A percentile compares a stretch with the other conserved stretches of the same genome.
Conservation (phyloP, 2,113 vertebrate species). For the Blennius ocellaris region DNA sequence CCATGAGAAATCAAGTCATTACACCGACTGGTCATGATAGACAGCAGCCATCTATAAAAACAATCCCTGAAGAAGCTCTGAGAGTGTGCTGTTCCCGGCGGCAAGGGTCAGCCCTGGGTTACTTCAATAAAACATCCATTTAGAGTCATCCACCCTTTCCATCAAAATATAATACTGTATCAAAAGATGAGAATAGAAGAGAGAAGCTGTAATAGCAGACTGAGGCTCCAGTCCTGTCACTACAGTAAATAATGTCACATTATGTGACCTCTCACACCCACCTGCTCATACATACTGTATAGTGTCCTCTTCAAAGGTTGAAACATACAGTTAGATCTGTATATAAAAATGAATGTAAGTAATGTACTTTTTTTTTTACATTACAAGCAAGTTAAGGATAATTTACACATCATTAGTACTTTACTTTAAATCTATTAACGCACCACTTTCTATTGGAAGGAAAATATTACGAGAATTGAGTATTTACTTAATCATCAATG, state of each 20-base stretch:
- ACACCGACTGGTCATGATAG: neutral
- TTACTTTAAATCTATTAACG: too few relatives aligned
- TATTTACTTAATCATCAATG: too few relatives aligned
- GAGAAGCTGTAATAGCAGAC: constrained; percentile 11
- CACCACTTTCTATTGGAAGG: too few relatives aligned
- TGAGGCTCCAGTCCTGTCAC: neutral
- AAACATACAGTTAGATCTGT: neutral
- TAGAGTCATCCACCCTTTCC: constrained; percentile 23
- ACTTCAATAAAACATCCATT: constrained; percentile 25
- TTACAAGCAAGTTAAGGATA: too few relatives aligned
- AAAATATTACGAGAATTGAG: too few relatives aligned
- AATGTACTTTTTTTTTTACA: too few relatives aligned
- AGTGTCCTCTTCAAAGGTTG: neutral
- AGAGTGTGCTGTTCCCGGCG: constrained; percentile 1
- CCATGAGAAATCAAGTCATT: constrained; percentile 9
- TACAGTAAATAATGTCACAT: constrained; percentile 7
- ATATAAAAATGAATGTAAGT: too few relatives aligned
- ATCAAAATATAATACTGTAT: constrained; percentile 47
- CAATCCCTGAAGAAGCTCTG: constrained; percentile 1
- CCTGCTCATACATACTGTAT: neutral
- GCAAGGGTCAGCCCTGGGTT: constrained; percentile 20
- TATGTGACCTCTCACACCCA: neutral
- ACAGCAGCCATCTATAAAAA: constrained; percentile 11
- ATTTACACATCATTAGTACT: too few relatives aligned
- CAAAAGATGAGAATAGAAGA: constrained; percentile 22